Base-by-base conservation (phyloP, 2,888 invertebrate genomes). In the Podabrus alpinus region DNA sequence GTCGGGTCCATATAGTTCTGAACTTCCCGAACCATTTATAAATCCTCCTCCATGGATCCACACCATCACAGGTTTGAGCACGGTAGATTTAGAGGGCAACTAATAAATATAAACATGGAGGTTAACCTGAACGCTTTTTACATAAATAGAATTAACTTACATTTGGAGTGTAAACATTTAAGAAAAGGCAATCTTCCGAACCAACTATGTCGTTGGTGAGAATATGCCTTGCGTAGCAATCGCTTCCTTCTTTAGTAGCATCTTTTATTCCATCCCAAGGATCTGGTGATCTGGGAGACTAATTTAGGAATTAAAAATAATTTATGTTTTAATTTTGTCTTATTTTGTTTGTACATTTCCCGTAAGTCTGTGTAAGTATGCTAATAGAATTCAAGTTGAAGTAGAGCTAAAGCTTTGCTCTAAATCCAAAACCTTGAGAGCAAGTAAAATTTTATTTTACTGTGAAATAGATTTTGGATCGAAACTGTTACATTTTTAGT, bases 1-100 rank as follows among this genome's bases (percentile, higher is more conserved):
- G 17, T 86, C 83, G 17, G 87, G 86, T 7, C 86, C 85, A 74
- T 82, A 84, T 21, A 82, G 75, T 64, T 84, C 83, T 10, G 78
- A 78, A 77, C 81, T 84, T 61, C 85, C 86, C 0, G 85, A 86
- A 9, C 87, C 87, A 15, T 80, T 79, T 5, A 81, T 79, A 74
- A 86, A 87, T 3, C 82, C 87, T n/a, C 88, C 88, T 3, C 88
- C 88, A 77, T 87, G 86, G 21, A 88, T 85, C 83, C 85, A 88
- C 4, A 88, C 84, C 87, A 88, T 87, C 0, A 88, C 87, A 3
- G 87, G 86, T 76, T 84, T 85, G n/a, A 68, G 29, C 2, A 9
- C 0, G 13, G 1, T 64, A 64, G 17, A 19, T 64, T 64, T 11
- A 19, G 7, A 0, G 0, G 62, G 62, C 9, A 64, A 64, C 62